These are phyloP conservation scores for Orthochromis malagaraziensis DNA, from an alignment of 2,113 vertebrate genomes.

Conservation along the genomic window DNA sequence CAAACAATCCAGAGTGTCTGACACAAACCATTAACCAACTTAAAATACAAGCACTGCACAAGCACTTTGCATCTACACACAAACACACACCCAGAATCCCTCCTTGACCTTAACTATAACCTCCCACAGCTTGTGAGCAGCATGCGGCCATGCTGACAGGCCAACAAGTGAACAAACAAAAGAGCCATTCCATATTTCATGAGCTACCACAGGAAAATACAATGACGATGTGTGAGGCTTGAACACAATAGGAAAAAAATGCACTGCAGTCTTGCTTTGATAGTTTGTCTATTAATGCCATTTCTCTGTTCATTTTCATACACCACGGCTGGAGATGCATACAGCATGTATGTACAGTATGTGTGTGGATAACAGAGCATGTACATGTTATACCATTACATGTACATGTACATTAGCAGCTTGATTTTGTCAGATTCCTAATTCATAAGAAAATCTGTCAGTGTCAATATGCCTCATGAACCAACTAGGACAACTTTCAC, in stretches of 20 bases:
- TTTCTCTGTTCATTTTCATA: background rate
- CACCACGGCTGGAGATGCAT: background rate
- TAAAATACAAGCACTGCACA: background rate
- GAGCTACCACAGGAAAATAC: background rate
- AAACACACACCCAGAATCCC: background rate
- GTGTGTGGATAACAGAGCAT: background rate
- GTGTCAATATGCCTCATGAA: background rate
- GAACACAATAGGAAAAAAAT: background rate
- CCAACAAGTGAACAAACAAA: conserved; percentile 42
- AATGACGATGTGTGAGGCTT: background rate
- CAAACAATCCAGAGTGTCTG: background rate
- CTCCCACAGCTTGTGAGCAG: conserved; percentile 25
- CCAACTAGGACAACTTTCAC: background rate
- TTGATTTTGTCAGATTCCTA: background rate
- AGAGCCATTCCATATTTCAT: conserved; percentile 41
- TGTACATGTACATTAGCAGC: too few relatives aligned
- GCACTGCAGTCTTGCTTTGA: background rate
- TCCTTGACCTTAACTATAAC: conserved; percentile 29
- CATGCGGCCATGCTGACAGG: conserved; percentile 16
- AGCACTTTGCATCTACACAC: background rate
- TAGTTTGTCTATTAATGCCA: background rate
- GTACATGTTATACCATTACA: background rate
- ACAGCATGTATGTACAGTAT: background rate
- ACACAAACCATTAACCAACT: background rate
- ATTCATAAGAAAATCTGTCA: background rate